Conservation (phyloP, 2,888 invertebrate genomes). For the Diadegma fenestrale region DNA sequence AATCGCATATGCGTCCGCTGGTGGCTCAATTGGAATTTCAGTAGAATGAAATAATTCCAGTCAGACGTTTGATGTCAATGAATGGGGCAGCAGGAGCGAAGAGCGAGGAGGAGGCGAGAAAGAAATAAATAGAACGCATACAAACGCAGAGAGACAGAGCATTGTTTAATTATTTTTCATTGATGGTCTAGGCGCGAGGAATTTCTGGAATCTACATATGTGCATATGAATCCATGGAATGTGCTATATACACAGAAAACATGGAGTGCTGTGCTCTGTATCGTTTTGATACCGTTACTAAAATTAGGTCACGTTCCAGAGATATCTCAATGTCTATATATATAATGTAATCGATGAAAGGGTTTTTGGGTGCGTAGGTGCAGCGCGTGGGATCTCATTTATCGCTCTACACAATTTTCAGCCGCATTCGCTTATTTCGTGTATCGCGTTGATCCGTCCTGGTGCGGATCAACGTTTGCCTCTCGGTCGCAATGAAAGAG, state of each 20-base stretch:
- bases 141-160: conserved; percentile 8
- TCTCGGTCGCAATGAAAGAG: background rate
- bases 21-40: conserved; percentile 47
- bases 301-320: conserved; percentile 63
- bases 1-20: background rate
- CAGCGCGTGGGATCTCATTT: conserved; percentile 39
- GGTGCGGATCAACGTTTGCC: background rate
- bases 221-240: conserved; percentile 46
- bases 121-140: background rate
- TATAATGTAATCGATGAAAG: conserved; percentile 61
- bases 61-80: conserved; percentile 18
- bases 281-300: conserved; percentile 40
- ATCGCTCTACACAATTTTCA: conserved; percentile 8
- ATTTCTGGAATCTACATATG: conserved; percentile 13
- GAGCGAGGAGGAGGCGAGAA: too few relatives aligned
- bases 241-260: conserved; percentile 39
- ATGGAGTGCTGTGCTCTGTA: background rate
- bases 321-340: conserved; percentile 40
- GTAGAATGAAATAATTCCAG: conserved; percentile 53
- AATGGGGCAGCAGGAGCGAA: background rate
- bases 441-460: conserved; percentile 50
- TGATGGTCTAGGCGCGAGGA: conserved; percentile 27
- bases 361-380: conserved; percentile 61
- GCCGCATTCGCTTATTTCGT: conserved; percentile 3
- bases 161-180: conserved; percentile 36